These are phyloP conservation scores for Bhutanitis thaidina DNA, from an alignment of 2,888 invertebrate species.

Conservation along the genomic window DNA sequence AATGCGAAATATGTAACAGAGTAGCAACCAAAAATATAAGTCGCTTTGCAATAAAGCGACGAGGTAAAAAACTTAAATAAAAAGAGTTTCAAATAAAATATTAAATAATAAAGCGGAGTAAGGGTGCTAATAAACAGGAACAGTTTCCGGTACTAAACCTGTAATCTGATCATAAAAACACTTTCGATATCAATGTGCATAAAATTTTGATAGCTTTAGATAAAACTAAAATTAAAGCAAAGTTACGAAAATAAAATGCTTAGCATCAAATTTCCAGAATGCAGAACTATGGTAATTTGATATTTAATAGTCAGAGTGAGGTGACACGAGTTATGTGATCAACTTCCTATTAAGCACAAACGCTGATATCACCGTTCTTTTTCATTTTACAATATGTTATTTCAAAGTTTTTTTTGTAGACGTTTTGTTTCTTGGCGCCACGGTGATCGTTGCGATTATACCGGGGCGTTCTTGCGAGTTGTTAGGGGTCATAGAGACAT, in stretches of 20 bases:
- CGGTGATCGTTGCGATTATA: no score
- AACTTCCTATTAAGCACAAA: constrained; percentile 3
- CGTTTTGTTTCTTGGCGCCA: constrained; percentile 10
- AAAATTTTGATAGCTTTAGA: constrained; percentile 6
- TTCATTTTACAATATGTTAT: constrained; percentile 9
- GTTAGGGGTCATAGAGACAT: no score
- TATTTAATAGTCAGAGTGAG: not conserved
- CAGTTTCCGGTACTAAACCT: constrained; percentile 47
- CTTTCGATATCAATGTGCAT: constrained; percentile 6
- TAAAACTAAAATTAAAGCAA: not conserved
- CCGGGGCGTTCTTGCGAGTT: no score
- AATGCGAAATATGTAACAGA: no score
- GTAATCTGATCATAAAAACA: constrained; percentile 7
- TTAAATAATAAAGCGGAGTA: not conserved
- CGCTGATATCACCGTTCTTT: constrained; percentile 15
- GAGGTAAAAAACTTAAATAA: no score
- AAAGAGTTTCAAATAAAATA: no score
- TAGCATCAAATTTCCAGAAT: not conserved
- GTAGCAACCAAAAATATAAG: no score
- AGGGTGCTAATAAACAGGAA: constrained; percentile 50
- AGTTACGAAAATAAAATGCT: not conserved
- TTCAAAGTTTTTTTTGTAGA: not conserved
- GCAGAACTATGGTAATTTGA: not conserved
- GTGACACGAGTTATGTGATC: not conserved
- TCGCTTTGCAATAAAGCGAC: no score